These are phyloP conservation scores for Sorex araneus DNA, from an alignment of 2,113 vertebrate genomes.

Conservation along the genomic window DNA sequence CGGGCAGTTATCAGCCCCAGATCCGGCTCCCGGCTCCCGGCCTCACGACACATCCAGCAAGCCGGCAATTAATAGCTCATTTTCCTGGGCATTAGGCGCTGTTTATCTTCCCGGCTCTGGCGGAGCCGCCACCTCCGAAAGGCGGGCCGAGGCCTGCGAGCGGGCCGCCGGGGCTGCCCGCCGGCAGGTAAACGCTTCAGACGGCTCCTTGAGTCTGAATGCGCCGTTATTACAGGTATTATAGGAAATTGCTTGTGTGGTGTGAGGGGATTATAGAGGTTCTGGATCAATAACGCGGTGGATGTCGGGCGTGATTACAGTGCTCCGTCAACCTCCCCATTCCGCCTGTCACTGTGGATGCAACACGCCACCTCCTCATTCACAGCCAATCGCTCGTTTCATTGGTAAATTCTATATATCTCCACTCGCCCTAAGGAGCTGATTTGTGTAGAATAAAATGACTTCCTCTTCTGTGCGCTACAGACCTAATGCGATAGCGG, in stretches of 20 bases:
- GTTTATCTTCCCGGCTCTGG: constrained; percentile 87
- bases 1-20: constrained; percentile 85
- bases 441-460: constrained; percentile 93
- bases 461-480: constrained; percentile 87
- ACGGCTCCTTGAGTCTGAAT: constrained; percentile 96
- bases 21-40: constrained; percentile 75
- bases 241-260: constrained; percentile 98
- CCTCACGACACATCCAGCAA: constrained; percentile 87
- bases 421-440: constrained; percentile 94
- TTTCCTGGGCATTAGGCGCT: constrained; percentile 88
- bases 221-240: constrained; percentile 98
- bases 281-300: constrained; percentile 99
- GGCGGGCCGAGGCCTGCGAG: constrained; percentile 62
- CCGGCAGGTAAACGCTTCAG: constrained; percentile 93
- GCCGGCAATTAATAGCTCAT: constrained; percentile 92
- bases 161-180: neutral
- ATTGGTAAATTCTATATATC: constrained; percentile 94
- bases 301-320: constrained; percentile 97
- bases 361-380: constrained; percentile 92
- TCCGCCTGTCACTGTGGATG: constrained; percentile 92
- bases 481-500: constrained; percentile 85
- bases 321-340: constrained; percentile 96
- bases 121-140: constrained; percentile 88
- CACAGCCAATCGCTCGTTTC: constrained; percentile 94
- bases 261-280: constrained; percentile 96